Base-by-base conservation (phyloP, 2,888 invertebrate genomes). In the Polydrusus cervinus region DNA sequence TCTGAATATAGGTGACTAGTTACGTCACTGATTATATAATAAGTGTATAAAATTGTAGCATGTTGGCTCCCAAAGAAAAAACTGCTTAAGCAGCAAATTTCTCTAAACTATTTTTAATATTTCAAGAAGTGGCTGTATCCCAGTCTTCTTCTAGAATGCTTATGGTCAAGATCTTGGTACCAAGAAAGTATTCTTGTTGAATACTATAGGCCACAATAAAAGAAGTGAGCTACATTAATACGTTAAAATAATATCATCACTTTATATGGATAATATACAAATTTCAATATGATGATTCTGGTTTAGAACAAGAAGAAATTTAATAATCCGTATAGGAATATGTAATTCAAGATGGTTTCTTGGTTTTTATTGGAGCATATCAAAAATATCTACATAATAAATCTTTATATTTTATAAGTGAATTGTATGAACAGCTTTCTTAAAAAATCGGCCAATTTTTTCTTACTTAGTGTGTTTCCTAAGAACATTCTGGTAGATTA, bases 281-380 rank as follows among this genome's bases (percentile, higher is more conserved):
- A 25, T 25, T 25, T 25, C 25, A 5, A n/a, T 43, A 9, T 43
- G 25, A 2, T 53, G 13, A 13, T 30, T 49, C 34, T 34, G 30
- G n/a, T 34, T 64, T 64, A 25, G 16, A 20, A 34, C 9, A 9
- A 34, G 43, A 62, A 62, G 62, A 49, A 64, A 64, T 30, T 47
- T 64, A 64, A 34, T 64, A 64, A 34, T 34, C 30, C 64, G 49
- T 45, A 64, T 34, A 49, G 49, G 49, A 64, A 64, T 64, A 34
- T 49, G 47, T 49, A 64, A 64, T 64, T 64, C 49, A 49, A 64
- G 64, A 64, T 64, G 64, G 30, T 64, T 64, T 64, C 64, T 64
- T 20, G 47, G 30, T 64, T 47, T 64, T 64, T 64, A 64, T 64
- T 64, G 30, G 64, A 64, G 64, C 64, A 49, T 14, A 30, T 30